Percentiles rank a stretch among this genome's conserved stretches.
Evolutionary conservation across 2,113 vertebrate species (phyloP).

Genomic region (Myotis lucifugus): DNA sequence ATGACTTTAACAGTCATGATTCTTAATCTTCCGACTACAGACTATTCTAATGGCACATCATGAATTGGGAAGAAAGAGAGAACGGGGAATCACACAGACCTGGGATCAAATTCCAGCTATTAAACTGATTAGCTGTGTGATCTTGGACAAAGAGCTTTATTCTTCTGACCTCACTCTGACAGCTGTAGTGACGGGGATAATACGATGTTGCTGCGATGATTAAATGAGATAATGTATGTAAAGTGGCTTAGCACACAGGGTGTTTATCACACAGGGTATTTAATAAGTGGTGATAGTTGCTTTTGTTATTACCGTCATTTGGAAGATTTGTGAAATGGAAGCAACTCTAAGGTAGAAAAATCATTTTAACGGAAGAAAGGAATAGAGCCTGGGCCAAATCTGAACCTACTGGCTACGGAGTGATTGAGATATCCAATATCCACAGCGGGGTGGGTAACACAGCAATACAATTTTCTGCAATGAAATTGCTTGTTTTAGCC

Average conservation of each 20-base stretch:
- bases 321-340: conserved; percentile 7
- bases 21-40: neutral
- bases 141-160: neutral
- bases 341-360: conserved; percentile 30
- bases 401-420: neutral
- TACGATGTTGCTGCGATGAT: neutral
- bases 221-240: neutral
- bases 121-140: neutral
- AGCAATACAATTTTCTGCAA: conserved; percentile 26
- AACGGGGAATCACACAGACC: neutral
- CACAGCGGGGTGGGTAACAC: neutral
- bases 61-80: neutral
- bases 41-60: neutral
- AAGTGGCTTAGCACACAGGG: neutral
- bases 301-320: conserved; percentile 17
- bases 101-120: neutral
- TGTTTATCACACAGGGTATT: neutral
- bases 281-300: neutral
- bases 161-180: neutral
- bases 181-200: neutral
- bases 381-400: neutral
- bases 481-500: conserved; percentile 56
- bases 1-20: neutral
- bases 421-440: conserved; percentile 31
- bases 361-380: conserved; percentile 31